Conservation (phyloP, 1,140 invertebrate genomes). For the Sycophaga agraensis region DNA sequence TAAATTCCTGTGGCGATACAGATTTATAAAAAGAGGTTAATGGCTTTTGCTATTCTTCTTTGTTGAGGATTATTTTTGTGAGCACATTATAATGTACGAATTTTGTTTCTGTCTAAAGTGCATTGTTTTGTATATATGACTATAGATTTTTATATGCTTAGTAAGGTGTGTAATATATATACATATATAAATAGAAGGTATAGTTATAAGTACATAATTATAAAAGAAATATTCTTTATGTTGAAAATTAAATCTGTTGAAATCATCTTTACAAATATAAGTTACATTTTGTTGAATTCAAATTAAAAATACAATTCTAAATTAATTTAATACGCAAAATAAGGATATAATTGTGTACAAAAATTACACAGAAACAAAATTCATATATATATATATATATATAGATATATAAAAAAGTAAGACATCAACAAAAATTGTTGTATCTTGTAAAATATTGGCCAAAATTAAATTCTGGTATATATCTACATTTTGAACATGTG, state of each 20-base stretch:
- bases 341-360: background rate
- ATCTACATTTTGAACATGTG: slow-evolving; percentile 8
- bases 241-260: no score
- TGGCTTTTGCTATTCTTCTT: slow-evolving; percentile 22
- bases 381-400: background rate
- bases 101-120: slow-evolving; percentile 17
- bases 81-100: background rate
- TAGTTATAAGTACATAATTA: no score
- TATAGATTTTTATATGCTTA: no score
- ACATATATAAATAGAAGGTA: no score
- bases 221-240: background rate
- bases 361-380: slow-evolving; percentile 19
- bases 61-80: slow-evolving; percentile 4
- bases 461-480: slow-evolving; percentile 1
- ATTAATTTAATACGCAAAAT: no score
- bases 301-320: no score
- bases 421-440: slow-evolving; percentile 5
- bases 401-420: background rate
- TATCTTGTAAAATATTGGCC: slow-evolving; percentile 15
- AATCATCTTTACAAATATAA: no score
- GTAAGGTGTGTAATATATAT: no score
- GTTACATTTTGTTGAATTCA: no score
- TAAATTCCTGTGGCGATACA: background rate
- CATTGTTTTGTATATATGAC: background rate
- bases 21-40: slow-evolving; percentile 4